Percentiles rank a stretch among this genome's conserved stretches.
These are phyloP conservation scores for Gymnarchus niloticus DNA, from an alignment of 2,113 vertebrate genomes.

Conservation along the genomic window DNA sequence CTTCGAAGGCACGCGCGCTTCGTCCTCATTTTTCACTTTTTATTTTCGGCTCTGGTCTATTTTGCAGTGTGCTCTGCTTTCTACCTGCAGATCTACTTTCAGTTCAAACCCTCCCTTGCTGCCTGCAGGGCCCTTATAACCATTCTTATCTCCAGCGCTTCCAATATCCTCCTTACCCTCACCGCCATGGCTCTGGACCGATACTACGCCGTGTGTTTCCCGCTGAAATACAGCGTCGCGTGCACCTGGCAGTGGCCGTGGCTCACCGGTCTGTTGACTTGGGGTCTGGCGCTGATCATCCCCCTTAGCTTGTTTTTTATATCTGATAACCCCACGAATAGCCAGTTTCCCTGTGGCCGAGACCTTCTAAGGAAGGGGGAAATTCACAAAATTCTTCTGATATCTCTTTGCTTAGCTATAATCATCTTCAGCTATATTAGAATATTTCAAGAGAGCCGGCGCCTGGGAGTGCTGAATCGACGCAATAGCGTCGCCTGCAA, in stretches of 20 bases:
- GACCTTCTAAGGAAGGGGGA: slow-evolving; percentile 42
- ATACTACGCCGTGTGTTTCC: slow-evolving; percentile 62
- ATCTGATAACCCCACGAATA: too few species aligned
- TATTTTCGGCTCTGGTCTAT: slow-evolving; percentile 57
- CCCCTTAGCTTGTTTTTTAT: slow-evolving; percentile 45
- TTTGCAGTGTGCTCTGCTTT: slow-evolving; percentile 58
- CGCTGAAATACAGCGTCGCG: slow-evolving; percentile 53
- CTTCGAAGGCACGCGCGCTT: slow-evolving; percentile 61
- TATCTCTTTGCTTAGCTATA: slow-evolving; percentile 49
- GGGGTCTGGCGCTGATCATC: slow-evolving; percentile 52
- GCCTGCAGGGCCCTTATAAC: slow-evolving; percentile 49
- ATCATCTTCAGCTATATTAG: slow-evolving; percentile 63
- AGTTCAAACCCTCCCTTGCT: background rate
- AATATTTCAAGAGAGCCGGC: slow-evolving; percentile 55
- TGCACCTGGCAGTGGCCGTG: slow-evolving; percentile 50
- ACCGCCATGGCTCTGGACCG: slow-evolving; percentile 67
- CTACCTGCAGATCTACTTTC: slow-evolving; percentile 52
- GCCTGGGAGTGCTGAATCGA: slow-evolving; percentile 58
- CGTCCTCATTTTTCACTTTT: slow-evolving; percentile 62
- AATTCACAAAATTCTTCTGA: slow-evolving; percentile 52
- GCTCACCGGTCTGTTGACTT: slow-evolving; percentile 53
- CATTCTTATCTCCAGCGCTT: slow-evolving; percentile 56
- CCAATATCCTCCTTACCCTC: slow-evolving; percentile 64
- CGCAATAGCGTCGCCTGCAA: slow-evolving; percentile 55
- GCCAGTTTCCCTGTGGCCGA: slow-evolving; percentile 36